phyloP scores from a whole-genome alignment of 2,888 invertebrate genomes.

The Rhagophthalmus giganteus region DNA sequence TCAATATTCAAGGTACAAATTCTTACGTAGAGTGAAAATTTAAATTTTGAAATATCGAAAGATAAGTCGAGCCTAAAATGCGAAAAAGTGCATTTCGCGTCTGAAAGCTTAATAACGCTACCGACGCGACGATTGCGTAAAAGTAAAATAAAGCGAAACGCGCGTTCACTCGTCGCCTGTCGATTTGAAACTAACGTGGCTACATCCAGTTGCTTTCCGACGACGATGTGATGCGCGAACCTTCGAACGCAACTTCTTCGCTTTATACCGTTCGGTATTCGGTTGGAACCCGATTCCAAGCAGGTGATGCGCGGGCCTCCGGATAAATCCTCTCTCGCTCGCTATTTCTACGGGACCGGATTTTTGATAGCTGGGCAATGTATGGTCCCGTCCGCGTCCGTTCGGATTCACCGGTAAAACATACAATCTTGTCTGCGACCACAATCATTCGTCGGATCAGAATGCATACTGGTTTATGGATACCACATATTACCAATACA shows the following conservation, averaged over 20 bases:
- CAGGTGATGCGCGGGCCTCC: conserved; percentile 40
- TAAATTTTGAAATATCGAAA: no score
- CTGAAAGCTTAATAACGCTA: no score
- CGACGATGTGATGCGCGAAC: conserved; percentile 37
- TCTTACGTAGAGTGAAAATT: no score
- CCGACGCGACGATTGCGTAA: conserved; percentile 12
- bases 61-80: no score
- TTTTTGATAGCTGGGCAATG: conserved; percentile 30
- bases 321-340: conserved; percentile 37
- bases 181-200: conserved; percentile 24
- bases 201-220: conserved; percentile 26
- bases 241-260: conserved; percentile 31
- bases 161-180: conserved; percentile 3
- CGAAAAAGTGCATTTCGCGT: no score
- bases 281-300: conserved; percentile 33
- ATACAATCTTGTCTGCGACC: conserved; percentile 36
- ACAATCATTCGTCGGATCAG: conserved; percentile 38
- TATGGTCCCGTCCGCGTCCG: conserved; percentile 35
- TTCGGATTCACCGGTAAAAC: conserved; percentile 37
- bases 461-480: conserved; percentile 40
- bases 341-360: conserved; percentile 25
- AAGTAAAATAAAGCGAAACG: conserved; percentile 2
- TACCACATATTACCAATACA: conserved; percentile 38
- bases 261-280: conserved; percentile 27
- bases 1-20: no score